phyloP scores from a whole-genome alignment of 2,113 vertebrate species.

The Trogon surrucura region DNA sequence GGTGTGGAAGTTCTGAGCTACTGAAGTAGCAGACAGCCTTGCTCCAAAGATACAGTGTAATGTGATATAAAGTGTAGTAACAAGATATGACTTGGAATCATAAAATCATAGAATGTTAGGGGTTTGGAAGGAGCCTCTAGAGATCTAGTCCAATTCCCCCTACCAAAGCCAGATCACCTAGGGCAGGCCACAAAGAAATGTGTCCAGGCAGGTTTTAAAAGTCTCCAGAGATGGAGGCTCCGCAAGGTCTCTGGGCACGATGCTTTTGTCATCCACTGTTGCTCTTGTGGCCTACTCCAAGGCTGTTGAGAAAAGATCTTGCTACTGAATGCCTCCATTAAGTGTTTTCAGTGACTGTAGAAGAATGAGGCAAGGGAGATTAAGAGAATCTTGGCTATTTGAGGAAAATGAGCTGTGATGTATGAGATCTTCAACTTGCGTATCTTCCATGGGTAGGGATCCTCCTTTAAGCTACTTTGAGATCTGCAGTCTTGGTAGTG shows the following conservation, averaged over 20 bases:
- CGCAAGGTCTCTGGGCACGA: too few species aligned
- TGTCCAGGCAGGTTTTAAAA: too few species aligned
- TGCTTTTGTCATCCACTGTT: not conserved
- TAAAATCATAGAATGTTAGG: too few species aligned
- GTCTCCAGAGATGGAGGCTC: too few species aligned
- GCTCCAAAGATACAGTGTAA: not conserved
- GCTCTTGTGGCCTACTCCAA: not conserved
- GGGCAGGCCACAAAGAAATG: too few species aligned
- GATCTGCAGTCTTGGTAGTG: not conserved
- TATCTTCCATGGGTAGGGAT: not conserved
- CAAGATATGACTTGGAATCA: not conserved
- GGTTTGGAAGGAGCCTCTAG: too few species aligned
- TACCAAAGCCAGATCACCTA: too few species aligned
- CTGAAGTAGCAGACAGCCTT: not conserved
- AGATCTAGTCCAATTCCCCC: too few species aligned
- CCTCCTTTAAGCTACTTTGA: not conserved
- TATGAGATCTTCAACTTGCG: not conserved
- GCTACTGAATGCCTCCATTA: not conserved
- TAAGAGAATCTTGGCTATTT: not conserved
- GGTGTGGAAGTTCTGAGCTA: not conserved
- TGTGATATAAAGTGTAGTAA: not conserved
- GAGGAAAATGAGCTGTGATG: not conserved
- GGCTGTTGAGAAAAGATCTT: not conserved
- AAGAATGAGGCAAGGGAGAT: not conserved
- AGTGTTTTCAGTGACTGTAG: not conserved